phyloP scores from a whole-genome alignment of 1,140 invertebrate genomes.

The Drosophila erecta region DNA sequence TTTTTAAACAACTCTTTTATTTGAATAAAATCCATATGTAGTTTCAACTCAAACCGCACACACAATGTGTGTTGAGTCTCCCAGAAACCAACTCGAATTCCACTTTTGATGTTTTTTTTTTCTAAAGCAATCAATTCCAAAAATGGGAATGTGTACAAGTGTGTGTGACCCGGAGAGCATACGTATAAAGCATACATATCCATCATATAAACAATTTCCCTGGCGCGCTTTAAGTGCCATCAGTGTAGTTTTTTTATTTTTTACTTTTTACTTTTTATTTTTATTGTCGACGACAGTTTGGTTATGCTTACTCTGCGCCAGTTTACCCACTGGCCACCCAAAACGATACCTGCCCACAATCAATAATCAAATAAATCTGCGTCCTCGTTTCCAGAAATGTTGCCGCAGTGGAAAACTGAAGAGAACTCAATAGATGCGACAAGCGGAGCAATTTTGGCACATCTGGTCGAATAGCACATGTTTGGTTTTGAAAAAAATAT shows the following conservation, averaged over 20 bases:
- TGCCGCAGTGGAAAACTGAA: conserved; percentile 15
- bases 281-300: conserved; percentile 31
- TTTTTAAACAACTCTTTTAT: background rate
- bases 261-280: background rate
- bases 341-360: conserved; percentile 48
- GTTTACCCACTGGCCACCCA: conserved; percentile 35
- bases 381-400: conserved; percentile 34
- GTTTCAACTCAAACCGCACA: background rate
- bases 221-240: conserved; percentile 45
- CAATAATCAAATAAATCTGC: conserved; percentile 74
- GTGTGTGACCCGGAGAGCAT: conserved; percentile 3
- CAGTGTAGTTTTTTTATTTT: conserved; percentile 30
- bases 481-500: background rate
- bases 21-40: background rate
- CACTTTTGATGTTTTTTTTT: conserved; percentile 17
- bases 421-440: conserved; percentile 6
- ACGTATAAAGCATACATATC: conserved; percentile 42
- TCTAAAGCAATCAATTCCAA: conserved; percentile 48
- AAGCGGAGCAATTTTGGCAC: background rate
- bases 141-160: conserved; percentile 54
- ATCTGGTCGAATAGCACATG: background rate
- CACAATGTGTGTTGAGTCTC: background rate
- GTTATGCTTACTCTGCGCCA: conserved; percentile 39
- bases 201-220: conserved; percentile 70
- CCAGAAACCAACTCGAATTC: background rate